These are phyloP conservation scores for Pseudeuparius sepicola DNA, from an alignment of 2,888 invertebrate species.

Conservation along the genomic window DNA sequence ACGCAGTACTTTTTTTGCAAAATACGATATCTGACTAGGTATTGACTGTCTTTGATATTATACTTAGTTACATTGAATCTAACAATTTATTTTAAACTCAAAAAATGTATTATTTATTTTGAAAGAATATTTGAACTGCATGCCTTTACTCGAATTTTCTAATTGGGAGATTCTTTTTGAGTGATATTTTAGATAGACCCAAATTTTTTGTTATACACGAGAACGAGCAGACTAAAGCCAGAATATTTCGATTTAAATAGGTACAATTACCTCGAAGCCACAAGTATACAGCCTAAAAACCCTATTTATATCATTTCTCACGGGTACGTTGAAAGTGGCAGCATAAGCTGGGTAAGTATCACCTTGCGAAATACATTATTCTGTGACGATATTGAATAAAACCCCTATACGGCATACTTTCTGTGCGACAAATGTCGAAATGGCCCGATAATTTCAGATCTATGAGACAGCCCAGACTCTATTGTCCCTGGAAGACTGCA, in stretches of 20 bases:
- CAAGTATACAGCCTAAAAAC: constrained; percentile 52
- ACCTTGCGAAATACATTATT: too few relatives aligned
- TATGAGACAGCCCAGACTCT: constrained; percentile 62
- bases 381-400: too few relatives aligned
- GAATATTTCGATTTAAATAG: constrained; percentile 57
- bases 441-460: constrained; percentile 49
- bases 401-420: too few relatives aligned
- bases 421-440: too few relatives aligned
- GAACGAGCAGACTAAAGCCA: constrained; percentile 42
- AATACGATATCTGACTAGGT: too few relatives aligned
- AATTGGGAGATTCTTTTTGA: too few relatives aligned
- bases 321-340: constrained; percentile 78
- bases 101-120: too few relatives aligned
- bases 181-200: constrained; percentile 49
- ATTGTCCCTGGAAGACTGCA: constrained; percentile 58
- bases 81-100: too few relatives aligned
- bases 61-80: too few relatives aligned
- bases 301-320: constrained; percentile 72
- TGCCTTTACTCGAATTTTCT: too few relatives aligned
- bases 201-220: constrained; percentile 50
- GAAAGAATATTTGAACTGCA: too few relatives aligned
- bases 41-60: too few relatives aligned
- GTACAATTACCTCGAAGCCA: constrained; percentile 49
- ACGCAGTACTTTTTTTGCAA: neutral
- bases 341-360: constrained; percentile 66